Base-by-base conservation (phyloP, 1,140 invertebrate species). In the Brachionus manjavacas region DNA sequence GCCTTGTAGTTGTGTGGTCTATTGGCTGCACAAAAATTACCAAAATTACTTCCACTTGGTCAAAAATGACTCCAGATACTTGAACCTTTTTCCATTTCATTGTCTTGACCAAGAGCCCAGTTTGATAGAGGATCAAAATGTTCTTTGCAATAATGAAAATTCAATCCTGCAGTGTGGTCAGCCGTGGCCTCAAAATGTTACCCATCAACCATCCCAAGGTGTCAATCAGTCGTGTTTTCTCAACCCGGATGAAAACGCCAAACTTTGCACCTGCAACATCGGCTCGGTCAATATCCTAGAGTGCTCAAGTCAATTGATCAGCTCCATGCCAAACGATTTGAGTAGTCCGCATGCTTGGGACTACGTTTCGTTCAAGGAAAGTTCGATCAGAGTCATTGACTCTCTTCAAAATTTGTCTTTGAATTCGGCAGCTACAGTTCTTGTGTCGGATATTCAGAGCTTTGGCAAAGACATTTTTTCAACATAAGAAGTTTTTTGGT, bases 21-120 rank as follows among this genome's bases (percentile, higher is more conserved):
- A 81, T 46, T 81, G 79, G 79, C 20, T 81, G 9, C 60, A 64
- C 52, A 64, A 60, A 43, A 25, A 81, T 49, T 76, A 76, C 20
- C 41, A 28, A 3, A 20, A 49, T 14, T 76, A 76, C 12, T 52
- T 9, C 25, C 16, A 49, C 11, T 49, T 76, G 16, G 41, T 81
- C 8, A 25, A 64, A 60, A 81, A 68, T 81, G 39, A 60, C n/a
- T 6, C 28, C 4, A 25, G 11, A 52, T 80, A 80, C 49, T 49
- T 16, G 16, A 68, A 64, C 0, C 8, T 43, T 35, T 81, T 81
- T 20, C 79, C 79, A n/a, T 81, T 25, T 46, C 79, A 81, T 25
- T 81, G 79, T 46, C 66, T 64, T 1, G 31, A 81, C n/a, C 60
- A 35, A 20, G 35, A 41, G 2, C 39, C 52, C 14, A 14, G 1